Conservation (phyloP, 2,113 vertebrate genomes). For the Excalfactoria chinensis region DNA sequence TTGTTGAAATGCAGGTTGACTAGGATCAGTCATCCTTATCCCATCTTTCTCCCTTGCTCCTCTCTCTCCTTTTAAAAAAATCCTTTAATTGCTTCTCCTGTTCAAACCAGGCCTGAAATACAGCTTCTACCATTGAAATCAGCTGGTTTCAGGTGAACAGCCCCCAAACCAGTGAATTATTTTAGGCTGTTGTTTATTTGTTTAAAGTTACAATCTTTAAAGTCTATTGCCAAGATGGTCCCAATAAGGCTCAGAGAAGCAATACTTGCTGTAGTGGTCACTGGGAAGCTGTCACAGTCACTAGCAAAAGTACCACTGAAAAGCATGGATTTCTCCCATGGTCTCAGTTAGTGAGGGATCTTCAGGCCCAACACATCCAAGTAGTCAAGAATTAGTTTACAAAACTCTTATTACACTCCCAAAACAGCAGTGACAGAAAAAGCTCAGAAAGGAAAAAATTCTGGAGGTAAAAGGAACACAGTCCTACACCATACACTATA, state of each 20-base stretch:
- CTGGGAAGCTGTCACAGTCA: neutral
- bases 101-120: neutral
- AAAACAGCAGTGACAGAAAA: conserved; percentile 6
- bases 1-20: neutral
- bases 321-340: neutral
- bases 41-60: neutral
- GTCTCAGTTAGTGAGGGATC: neutral
- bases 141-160: conserved; percentile 20
- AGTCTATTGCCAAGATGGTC: neutral
- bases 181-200: conserved; percentile 26
- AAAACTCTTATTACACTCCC: neutral
- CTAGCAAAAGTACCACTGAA: conserved; percentile 1
- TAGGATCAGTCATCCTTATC: neutral
- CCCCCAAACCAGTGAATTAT: conserved; percentile 15
- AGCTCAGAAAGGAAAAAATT: neutral
- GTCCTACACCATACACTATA: neutral
- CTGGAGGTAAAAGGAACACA: neutral
- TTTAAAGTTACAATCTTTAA: neutral
- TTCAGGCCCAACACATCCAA: neutral
- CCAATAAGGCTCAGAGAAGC: conserved; percentile 20
- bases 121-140: conserved; percentile 2
- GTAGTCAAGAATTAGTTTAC: neutral
- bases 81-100: neutral
- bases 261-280: neutral
- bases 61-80: neutral